Base-by-base conservation (phyloP, 2,797 vertebrate species). In the Cercopithecus mitis region DNA sequence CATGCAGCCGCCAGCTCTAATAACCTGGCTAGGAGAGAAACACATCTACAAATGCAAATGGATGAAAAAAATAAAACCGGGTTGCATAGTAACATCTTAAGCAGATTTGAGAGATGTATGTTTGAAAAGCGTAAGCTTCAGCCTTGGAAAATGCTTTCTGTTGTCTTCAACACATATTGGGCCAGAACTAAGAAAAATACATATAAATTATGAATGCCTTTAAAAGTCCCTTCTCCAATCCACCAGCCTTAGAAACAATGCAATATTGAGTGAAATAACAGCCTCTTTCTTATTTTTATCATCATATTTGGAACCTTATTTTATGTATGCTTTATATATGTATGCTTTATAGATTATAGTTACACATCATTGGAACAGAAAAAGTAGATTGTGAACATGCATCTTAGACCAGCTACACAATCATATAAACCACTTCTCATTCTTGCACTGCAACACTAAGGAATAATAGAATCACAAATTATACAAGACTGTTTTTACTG, bases 41-140 rank as follows among this genome's bases (percentile, higher is more conserved):
- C 41, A 27, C 83, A 83, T 72, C 72, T 11, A n/a, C 92, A 96
- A 97, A 97, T 97, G 95, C 90, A 95, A 97, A 97, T 94, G 81
- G 45, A 27, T 73, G 47, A 85, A 64, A 86, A 96, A 93, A 82
- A 84, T 41, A 90, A 94, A 92, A 41, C 89, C 70, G 15, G 82
- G 90, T 83, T 90, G 58, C 58, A 93, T 2, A 92, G 95, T 80
- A 85, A 90, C 88, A 67, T 92, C 79, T 85, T 91, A 95, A 97
- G 84, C 76, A 88, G 79, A 97, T 84, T 90, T 91, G 84, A 84
- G 47, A 92, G 91, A 57, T 95, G 57, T 61, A 27, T 87, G 76
- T 93, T 94, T 89, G 36, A 82, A 95, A 97, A 92, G 57, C 58
- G 13, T 75, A 89, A 43, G 61, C 36, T 58, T 57, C 50, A 79